phyloP scores from a whole-genome alignment of 2,888 invertebrate genomes.

The Dicyrtomina minuta region DNA sequence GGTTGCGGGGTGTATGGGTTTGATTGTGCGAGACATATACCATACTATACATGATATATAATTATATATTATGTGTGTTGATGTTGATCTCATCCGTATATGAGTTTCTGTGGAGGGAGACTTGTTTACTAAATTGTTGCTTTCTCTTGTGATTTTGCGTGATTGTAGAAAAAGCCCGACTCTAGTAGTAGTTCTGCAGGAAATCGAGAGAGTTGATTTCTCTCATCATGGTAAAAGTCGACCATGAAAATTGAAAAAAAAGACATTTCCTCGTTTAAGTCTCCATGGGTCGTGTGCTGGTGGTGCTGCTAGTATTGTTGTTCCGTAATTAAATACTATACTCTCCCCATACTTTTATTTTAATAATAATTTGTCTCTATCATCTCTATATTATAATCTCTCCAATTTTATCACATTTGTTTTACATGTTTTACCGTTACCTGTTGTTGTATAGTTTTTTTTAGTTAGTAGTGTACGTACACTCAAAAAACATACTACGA shows the following conservation, averaged over 20 bases:
- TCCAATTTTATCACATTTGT: not conserved
- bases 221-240: constrained; percentile 6
- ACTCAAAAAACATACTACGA: too few species aligned
- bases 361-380: not conserved
- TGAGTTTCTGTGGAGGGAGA: not conserved
- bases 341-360: not conserved
- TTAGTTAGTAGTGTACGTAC: too few species aligned
- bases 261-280: constrained; percentile 30
- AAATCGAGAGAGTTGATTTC: constrained; percentile 34
- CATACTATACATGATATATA: too few species aligned
- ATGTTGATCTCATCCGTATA: too few species aligned
- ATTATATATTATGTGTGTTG: too few species aligned
- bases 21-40: too few species aligned
- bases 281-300: not conserved
- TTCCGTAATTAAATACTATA: not conserved
- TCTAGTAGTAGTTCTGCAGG: constrained; percentile 18
- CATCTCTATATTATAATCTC: not conserved
- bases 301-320: constrained; percentile 16
- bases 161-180: constrained; percentile 31
- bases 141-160: constrained; percentile 5
- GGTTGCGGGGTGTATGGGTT: too few species aligned
- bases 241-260: constrained; percentile 23
- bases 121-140: not conserved
- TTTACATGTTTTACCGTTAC: not conserved
- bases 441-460: not conserved